Evolutionary conservation across 2,113 vertebrate genomes (phyloP).

Genomic region (Pterocles burchelli): DNA sequence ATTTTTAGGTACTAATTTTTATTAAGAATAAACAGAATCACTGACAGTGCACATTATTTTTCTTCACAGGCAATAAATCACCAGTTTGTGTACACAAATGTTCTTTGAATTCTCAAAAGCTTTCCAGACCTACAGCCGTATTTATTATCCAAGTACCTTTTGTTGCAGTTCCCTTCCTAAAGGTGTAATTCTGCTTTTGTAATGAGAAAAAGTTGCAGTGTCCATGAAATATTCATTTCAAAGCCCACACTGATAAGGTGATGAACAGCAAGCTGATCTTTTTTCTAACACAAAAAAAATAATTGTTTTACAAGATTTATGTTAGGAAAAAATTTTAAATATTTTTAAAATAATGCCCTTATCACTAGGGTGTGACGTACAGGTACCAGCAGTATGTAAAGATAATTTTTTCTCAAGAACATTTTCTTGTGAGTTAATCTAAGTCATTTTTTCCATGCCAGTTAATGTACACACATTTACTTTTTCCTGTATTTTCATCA

Average conservation of each 20-base stretch:
- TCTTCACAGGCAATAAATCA: slow-evolving; percentile 57
- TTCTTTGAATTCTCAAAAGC: slow-evolving; percentile 44
- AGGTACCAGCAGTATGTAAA: neutral
- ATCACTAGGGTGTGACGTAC: neutral
- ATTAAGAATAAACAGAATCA: slow-evolving; percentile 43
- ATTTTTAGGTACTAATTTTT: slow-evolving; percentile 54
- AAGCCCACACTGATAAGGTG: neutral
- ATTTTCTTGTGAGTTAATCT: neutral
- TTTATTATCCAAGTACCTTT: slow-evolving; percentile 43
- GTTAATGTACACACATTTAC: neutral
- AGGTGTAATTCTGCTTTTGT: slow-evolving; percentile 37
- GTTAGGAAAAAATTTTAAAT: slow-evolving; percentile 30
- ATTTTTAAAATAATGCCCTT: neutral
- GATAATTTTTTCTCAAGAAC: slow-evolving; percentile 14
- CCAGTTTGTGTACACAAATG: slow-evolving; percentile 39
- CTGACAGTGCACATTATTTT: slow-evolving; percentile 47
- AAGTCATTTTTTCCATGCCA: slow-evolving; percentile 1
- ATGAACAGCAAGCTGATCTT: neutral
- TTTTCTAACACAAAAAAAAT: slow-evolving; percentile 28
- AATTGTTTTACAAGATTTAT: slow-evolving; percentile 64
- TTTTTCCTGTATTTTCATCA: neutral
- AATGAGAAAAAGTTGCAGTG: slow-evolving; percentile 33
- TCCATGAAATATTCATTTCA: slow-evolving; percentile 25
- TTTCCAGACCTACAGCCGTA: neutral
- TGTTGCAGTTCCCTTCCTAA: neutral